Evolutionary conservation across 1,140 invertebrate species (phyloP).

Genomic region (Oscheius sp.): DNA sequence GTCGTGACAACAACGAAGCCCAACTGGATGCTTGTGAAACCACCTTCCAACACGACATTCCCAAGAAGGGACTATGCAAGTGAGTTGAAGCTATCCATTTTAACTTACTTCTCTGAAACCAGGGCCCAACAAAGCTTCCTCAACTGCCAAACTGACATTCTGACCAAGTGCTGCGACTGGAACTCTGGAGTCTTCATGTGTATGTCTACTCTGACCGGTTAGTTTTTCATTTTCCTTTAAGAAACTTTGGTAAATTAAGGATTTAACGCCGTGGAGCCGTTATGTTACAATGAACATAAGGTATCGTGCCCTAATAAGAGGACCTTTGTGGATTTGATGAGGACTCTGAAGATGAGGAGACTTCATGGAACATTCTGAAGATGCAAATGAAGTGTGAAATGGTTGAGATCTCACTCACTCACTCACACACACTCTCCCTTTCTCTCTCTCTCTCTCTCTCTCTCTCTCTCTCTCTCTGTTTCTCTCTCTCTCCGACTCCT

Average conservation of each 20-base stretch:
- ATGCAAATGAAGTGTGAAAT: too few species aligned
- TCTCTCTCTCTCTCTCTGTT: too few species aligned
- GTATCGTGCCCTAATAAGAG: neutral
- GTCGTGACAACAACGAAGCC: conserved; percentile 12
- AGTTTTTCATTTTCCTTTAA: neutral
- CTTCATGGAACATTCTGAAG: too few species aligned
- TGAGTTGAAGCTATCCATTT: neutral
- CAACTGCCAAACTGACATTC: conserved; percentile 15
- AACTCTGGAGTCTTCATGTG: conserved; percentile 29
- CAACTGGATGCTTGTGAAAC: conserved; percentile 15
- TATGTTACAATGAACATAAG: neutral
- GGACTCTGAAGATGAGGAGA: too few species aligned
- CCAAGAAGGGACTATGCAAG: conserved; percentile 9
- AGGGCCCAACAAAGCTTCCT: conserved; percentile 21
- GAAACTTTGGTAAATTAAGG: neutral
- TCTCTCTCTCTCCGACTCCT: too few species aligned
- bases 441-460: too few species aligned
- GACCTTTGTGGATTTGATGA: neutral
- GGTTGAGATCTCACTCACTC: too few species aligned
- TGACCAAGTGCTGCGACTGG: conserved; percentile 15
- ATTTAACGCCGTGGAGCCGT: neutral
- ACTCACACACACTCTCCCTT: too few species aligned
- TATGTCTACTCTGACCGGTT: conserved; percentile 5
- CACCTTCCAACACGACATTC: neutral
- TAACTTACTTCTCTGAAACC: neutral